phyloP scores from a whole-genome alignment of 2,797 vertebrate genomes.

The Sebastes hubbsi region DNA sequence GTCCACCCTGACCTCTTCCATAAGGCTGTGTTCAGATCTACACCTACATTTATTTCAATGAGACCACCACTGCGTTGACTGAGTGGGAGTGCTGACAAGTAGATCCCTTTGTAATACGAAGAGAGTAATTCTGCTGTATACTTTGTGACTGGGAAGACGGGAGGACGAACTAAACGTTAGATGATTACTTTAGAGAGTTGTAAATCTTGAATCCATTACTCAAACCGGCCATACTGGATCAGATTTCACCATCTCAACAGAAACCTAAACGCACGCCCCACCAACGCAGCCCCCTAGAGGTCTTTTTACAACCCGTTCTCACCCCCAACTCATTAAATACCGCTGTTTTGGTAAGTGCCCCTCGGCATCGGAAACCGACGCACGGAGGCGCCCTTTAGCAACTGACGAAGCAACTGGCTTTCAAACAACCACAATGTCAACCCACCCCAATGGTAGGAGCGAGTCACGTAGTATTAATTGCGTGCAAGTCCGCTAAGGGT shows the following conservation, averaged over 20 bases:
- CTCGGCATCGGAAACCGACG: too few relatives aligned
- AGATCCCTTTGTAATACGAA: neutral
- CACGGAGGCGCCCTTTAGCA: too few relatives aligned
- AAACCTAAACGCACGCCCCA: neutral
- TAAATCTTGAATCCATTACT: neutral
- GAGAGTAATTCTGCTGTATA: neutral
- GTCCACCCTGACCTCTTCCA: neutral
- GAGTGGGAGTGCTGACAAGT: neutral
- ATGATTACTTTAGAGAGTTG: neutral
- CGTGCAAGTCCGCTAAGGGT: too few relatives aligned
- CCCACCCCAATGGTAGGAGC: too few relatives aligned
- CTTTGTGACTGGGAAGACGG: neutral
- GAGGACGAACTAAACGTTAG: neutral
- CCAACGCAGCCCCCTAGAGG: too few relatives aligned
- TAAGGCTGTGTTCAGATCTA: neutral
- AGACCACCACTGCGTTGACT: neutral
- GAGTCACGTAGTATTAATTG: too few relatives aligned
- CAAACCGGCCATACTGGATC: neutral
- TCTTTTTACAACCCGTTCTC: neutral
- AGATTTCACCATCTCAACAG: neutral
- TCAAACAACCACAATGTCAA: too few relatives aligned
- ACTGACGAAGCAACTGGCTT: too few relatives aligned
- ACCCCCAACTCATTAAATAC: too few relatives aligned
- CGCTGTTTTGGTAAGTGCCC: too few relatives aligned
- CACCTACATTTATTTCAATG: neutral